Evolutionary conservation across 2,888 invertebrate species (phyloP).

Genomic region (Lepidonotus clava): DNA sequence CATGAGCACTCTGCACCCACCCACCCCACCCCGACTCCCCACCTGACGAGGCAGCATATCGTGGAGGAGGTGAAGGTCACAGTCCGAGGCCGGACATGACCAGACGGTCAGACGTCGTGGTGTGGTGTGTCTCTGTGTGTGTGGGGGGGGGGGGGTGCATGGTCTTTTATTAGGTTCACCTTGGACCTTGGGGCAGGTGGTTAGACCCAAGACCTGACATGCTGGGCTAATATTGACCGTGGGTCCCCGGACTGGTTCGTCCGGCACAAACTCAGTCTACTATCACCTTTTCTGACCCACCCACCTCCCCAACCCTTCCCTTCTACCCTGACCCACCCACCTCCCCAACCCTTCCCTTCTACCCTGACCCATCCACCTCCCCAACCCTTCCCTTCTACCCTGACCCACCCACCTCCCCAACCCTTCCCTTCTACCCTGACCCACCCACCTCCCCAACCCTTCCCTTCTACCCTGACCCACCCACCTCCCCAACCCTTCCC

Average conservation of each 20-base stretch:
- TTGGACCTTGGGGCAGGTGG: neutral
- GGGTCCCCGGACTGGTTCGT: too few species aligned
- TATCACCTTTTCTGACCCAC: neutral
- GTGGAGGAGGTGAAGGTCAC: neutral
- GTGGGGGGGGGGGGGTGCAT: neutral
- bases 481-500: too few species aligned
- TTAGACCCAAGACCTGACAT: neutral
- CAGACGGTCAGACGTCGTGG: neutral
- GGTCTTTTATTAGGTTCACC: neutral
- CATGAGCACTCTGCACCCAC: neutral
- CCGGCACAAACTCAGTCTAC: neutral
- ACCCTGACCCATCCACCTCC: too few species aligned
- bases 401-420: too few species aligned
- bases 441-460: too few species aligned
- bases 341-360: too few species aligned
- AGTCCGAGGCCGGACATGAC: neutral
- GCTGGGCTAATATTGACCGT: neutral
- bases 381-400: too few species aligned
- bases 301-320: neutral
- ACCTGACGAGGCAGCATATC: neutral
- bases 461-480: too few species aligned
- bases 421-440: too few species aligned
- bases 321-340: too few species aligned
- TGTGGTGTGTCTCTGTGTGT: neutral
- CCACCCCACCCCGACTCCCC: neutral